phyloP scores from a whole-genome alignment of 2,888 invertebrate genomes.

The Atherix ibis region DNA sequence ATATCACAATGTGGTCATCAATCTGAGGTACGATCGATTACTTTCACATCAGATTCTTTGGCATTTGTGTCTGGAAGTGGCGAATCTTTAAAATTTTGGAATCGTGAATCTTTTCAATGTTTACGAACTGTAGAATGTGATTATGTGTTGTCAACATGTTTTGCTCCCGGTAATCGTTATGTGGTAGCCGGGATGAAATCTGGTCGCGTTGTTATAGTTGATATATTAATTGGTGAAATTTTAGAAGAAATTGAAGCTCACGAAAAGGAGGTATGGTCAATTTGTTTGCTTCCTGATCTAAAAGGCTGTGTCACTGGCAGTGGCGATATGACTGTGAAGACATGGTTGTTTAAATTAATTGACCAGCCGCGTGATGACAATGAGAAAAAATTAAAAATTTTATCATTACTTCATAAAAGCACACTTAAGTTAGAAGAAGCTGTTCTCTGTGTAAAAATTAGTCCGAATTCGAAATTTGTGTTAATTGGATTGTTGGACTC shows the following conservation, averaged over 20 bases:
- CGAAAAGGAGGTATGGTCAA: conserved; percentile 57
- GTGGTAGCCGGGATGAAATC: conserved; percentile 73
- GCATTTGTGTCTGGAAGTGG: conserved; percentile 75
- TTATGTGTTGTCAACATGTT: conserved; percentile 56
- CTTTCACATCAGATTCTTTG: conserved; percentile 81
- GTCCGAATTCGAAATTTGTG: conserved; percentile 72
- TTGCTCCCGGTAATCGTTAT: conserved; percentile 82
- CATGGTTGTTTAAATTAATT: conserved; percentile 86
- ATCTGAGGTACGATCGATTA: conserved; percentile 70
- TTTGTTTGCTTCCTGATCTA: conserved; percentile 65
- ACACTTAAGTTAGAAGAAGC: conserved; percentile 78
- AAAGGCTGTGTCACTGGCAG: conserved; percentile 76
- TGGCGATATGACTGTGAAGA: conserved; percentile 76
- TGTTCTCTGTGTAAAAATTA: conserved; percentile 66
- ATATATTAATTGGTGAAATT: conserved; percentile 65
- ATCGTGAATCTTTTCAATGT: conserved; percentile 50
- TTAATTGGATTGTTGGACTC: conserved; percentile 83
- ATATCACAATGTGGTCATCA: conserved; percentile 70
- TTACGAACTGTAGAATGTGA: conserved; percentile 50
- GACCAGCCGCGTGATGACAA: conserved; percentile 26
- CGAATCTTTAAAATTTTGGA: conserved; percentile 89
- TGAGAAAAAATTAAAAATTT: conserved; percentile 34
- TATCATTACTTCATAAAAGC: conserved; percentile 62
- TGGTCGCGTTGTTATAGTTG: conserved; percentile 68
- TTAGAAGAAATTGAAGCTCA: conserved; percentile 76